Base-by-base conservation (phyloP, 2,797 vertebrate genomes). In the Manis crassicaudata region DNA sequence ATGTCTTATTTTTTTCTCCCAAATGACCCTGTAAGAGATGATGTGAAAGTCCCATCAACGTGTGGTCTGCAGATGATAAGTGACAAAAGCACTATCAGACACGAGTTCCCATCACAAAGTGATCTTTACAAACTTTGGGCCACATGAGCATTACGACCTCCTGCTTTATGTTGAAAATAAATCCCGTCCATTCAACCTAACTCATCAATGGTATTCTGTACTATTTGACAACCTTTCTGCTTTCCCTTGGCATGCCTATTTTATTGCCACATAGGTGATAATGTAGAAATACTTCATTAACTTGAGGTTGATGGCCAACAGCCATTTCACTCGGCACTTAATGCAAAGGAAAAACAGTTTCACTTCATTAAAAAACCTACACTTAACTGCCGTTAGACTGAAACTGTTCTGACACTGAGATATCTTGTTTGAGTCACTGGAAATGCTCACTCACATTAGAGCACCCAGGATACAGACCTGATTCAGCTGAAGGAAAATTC, bases 281-380 rank as follows among this genome's bases (percentile, higher is more conserved):
- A 85, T 73, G 67, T 68, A 27, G 84, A 54, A 32, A 29, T 90
- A 70, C 72, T 97, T 98, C 94, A 97, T 96, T 96, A 97, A 93
- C 0, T 12, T 50, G 1, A 96, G 85, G 35, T 95, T 88, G 94
- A 40, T 40, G 37, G 75, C 68, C 90, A 90, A 85, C 43, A 92
- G 40, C 75, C 88, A 95, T 92, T 93, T 67, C 21, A 56, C 27
- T 73, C n/a, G 37, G 43, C 67, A 88, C 7, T 93, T 94, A 97
- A 93, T 73, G 46, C 32, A 83, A 76, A 70, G 20, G n/a, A 96
- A 87, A 95, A 94, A 81, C 54, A 88, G 20, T 40, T 77, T 56
- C 4, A 86, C 68, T 70, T 97, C 50, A 94, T 96, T 97, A 95
- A 97, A 97, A 97, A 88, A 77, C 29, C 72, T 29, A 90, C 40